Percentiles rank a stretch among this genome's conserved stretches.
Evolutionary conservation across 2,888 invertebrate genomes (phyloP).

Genomic region (Mycalesis mineus): DNA sequence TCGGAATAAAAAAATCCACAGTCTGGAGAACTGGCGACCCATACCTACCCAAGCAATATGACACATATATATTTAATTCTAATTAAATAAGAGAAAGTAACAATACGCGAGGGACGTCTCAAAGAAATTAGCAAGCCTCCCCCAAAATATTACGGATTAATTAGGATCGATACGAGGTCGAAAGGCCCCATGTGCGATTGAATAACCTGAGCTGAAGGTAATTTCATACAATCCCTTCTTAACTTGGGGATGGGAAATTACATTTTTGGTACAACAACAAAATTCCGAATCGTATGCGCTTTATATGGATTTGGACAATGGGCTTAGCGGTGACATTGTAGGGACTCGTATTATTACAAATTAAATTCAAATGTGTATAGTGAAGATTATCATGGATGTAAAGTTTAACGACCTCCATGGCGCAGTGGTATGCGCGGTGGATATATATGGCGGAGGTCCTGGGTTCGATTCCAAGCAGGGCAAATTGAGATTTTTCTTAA

Average conservation of each 20-base stretch:
- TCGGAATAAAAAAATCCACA: no score
- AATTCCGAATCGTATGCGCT: constrained; percentile 1
- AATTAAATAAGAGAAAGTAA: constrained; percentile 39
- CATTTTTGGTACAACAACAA: constrained; percentile 7
- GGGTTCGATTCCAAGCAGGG: no score
- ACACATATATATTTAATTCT: constrained; percentile 28
- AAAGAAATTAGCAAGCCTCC: constrained; percentile 48
- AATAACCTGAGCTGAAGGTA: constrained; percentile 22
- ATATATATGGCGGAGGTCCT: no score
- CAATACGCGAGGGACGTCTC: constrained; percentile 40
- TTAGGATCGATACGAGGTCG: constrained; percentile 44
- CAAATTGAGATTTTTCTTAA: no score
- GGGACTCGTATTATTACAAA: no score
- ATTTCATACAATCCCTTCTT: constrained; percentile 17
- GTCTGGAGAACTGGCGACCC: not conserved
- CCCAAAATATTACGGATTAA: constrained; percentile 56
- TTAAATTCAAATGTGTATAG: no score
- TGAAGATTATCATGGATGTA: no score
- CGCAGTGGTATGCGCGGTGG: no score
- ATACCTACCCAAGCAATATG: not conserved
- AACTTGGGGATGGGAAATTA: constrained; percentile 7
- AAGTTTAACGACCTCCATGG: no score
- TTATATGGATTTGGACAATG: not conserved
- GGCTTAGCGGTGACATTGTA: no score
- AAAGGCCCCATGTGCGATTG: constrained; percentile 26